Evolutionary conservation across 2,888 invertebrate species (phyloP), one percentile per base, ranked within the genome.

Genomic region (Unio delphinus): DNA sequence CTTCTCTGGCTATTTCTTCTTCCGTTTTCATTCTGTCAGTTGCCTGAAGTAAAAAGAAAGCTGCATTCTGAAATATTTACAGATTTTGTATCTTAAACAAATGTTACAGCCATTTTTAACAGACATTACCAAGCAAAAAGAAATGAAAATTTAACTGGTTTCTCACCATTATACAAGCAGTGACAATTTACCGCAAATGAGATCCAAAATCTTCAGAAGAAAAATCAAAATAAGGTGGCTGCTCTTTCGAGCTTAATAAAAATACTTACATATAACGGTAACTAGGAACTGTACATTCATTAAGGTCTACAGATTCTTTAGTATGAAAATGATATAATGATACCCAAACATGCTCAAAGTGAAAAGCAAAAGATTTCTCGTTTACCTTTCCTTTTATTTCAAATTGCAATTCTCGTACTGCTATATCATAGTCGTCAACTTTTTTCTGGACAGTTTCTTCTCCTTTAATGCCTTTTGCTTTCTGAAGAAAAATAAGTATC

Each of bases 11-110:
- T 63, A 95, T 91, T 89, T 97, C 95, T 78, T 95, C 95, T 80
- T 95, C 94, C 18, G 94, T 94, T 89, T 96, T 95, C 26, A 96
- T 89, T 79, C 94, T 94, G 86, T 97, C 95, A 28, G 95, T 93
- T 18, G 94, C 95, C 93, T 93, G 90, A 66, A 80, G 86, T 34
- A 71, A 69, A n/a, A 54, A 30, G n/a, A 61, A 45, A 45, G 45
- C 15, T 45, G 8, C 45, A 45, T 45, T 15, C 45, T 23, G 23
- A 26, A 61, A 60, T 66, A 67, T 28, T 65, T 23, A 15, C 18
- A 61, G n/a, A 64, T 11, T 58, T 26, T 8, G 61, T 61, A 66
- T 26, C 5, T 23, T 15, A 20, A n/a, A 60, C 28, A 17, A n/a
- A 59, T 28, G 5, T 60, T 28, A 60, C 7, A 15, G 6, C 20